Conservation (phyloP, 1,140 invertebrate species). For the Apolygus lucorum region DNA sequence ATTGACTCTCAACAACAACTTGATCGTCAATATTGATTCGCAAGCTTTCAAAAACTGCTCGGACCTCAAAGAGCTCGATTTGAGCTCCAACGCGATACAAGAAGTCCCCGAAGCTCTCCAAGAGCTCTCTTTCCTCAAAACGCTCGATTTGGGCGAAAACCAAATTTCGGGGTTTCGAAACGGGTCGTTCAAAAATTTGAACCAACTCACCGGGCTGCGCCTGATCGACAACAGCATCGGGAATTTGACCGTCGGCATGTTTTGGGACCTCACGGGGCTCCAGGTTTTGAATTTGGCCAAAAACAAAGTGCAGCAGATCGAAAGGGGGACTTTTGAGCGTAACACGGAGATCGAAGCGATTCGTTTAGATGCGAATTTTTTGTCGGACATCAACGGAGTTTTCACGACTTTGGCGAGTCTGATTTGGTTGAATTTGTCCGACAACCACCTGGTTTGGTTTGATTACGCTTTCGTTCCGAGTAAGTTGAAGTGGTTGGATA, state of each 20-base stretch:
- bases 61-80: constrained; percentile 78
- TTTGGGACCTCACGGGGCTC: constrained; percentile 69
- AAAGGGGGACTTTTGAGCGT: constrained; percentile 68
- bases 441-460: constrained; percentile 84
- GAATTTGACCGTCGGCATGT: constrained; percentile 73
- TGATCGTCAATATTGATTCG: constrained; percentile 65
- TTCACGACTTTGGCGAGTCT: constrained; percentile 70
- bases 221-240: constrained; percentile 79
- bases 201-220: constrained; percentile 72
- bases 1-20: constrained; percentile 74
- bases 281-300: constrained; percentile 78
- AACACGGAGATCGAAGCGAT: constrained; percentile 73
- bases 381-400: constrained; percentile 77
- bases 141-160: constrained; percentile 78
- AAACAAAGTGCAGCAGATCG: constrained; percentile 76
- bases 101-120: constrained; percentile 72
- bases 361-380: constrained; percentile 72
- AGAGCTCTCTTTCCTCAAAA: constrained; percentile 72
- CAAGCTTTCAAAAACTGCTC: constrained; percentile 85
- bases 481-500: constrained; percentile 81
- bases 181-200: constrained; percentile 71
- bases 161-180: constrained; percentile 69
- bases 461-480: constrained; percentile 80
- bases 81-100: constrained; percentile 73
- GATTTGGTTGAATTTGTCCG: constrained; percentile 78